Evolutionary conservation across 1,140 invertebrate genomes (phyloP).

Genomic region (Pemphigus obesinymphae): DNA sequence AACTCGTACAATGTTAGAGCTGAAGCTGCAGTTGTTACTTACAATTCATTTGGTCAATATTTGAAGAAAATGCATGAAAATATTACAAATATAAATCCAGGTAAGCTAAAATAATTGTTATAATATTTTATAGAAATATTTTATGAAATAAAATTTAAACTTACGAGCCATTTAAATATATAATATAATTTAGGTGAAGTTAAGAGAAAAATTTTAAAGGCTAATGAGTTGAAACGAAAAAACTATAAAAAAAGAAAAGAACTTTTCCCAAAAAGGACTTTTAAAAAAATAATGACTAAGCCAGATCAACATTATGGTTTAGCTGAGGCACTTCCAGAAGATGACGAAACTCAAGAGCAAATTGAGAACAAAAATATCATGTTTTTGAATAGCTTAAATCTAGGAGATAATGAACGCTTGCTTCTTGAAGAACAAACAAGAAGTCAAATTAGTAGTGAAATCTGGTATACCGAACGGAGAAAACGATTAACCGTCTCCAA

Average conservation of each 20-base stretch:
- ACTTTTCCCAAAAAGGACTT: no score
- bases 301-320: neutral
- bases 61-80: neutral
- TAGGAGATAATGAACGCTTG: neutral
- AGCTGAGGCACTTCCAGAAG: neutral
- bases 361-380: neutral
- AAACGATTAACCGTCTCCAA: neutral
- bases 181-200: neutral
- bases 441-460: neutral
- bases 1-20: neutral
- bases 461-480: neutral
- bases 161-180: neutral
- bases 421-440: neutral
- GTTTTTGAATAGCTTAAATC: neutral
- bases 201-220: neutral
- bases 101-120: neutral
- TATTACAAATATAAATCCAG: neutral
- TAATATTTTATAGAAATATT: neutral
- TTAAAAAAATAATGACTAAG: neutral
- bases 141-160: neutral
- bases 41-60: neutral
- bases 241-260: neutral
- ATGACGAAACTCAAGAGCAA: neutral
- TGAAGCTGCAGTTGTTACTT: neutral
- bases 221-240: neutral